phyloP scores from a whole-genome alignment of 1,140 invertebrate genomes.

The Saccostrea cuccullata region DNA sequence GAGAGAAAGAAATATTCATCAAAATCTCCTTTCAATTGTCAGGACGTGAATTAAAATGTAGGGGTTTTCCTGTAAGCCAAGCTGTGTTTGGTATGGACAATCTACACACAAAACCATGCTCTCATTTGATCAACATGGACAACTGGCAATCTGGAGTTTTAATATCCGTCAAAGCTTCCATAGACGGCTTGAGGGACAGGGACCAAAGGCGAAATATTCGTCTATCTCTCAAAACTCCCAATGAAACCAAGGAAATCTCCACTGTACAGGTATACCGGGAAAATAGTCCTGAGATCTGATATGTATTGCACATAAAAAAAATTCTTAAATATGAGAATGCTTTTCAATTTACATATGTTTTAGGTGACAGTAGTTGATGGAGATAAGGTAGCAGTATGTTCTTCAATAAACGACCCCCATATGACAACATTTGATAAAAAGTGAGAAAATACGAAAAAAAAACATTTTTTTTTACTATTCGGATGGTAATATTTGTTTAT shows the following conservation, averaged over 20 bases:
- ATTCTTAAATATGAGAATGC: too few species aligned
- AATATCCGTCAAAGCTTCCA: conserved; percentile 63
- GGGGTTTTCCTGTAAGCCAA: conserved; percentile 55
- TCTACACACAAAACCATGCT: conserved; percentile 53
- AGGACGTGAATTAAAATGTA: conserved; percentile 62
- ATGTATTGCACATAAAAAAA: too few species aligned
- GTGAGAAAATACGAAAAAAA: conserved; percentile 59
- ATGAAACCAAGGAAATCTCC: background rate
- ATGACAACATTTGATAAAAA: conserved; percentile 70
- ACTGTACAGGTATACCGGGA: background rate
- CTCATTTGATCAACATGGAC: conserved; percentile 54
- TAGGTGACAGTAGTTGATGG: conserved; percentile 63
- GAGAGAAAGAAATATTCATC: too few species aligned
- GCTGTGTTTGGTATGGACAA: conserved; percentile 61
- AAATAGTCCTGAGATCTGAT: too few species aligned
- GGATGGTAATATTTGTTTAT: too few species aligned
- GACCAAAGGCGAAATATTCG: conserved; percentile 58
- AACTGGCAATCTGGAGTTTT: conserved; percentile 52
- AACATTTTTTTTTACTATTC: too few species aligned
- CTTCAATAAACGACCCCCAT: conserved; percentile 71
- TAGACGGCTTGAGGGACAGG: conserved; percentile 64
- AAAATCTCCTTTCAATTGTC: background rate
- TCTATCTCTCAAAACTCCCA: conserved; percentile 45
- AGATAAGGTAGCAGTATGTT: conserved; percentile 58
- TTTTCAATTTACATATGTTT: background rate